Base-by-base conservation (phyloP, 2,888 invertebrate genomes). In the Pomacea canaliculata region DNA sequence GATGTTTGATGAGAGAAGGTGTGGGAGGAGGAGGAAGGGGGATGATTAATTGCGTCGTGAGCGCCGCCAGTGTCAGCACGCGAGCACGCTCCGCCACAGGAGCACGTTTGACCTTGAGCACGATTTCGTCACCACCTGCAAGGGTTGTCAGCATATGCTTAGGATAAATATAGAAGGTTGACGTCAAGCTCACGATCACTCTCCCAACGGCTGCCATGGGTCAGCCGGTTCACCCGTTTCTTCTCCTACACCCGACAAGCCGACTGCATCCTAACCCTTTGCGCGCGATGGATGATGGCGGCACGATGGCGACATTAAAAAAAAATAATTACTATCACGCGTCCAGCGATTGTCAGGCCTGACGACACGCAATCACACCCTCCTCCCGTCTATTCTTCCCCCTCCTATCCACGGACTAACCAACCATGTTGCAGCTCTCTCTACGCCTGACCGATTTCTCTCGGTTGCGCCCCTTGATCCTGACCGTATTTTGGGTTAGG, bases 401-500 rank as follows among this genome's bases (percentile, higher is more conserved):
- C 37, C 37, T n/a, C 3, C 37, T 5, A 37, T 37, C 37, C 37
- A 37, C 4, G 4, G 37, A 37, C 37, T 5, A 37, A 37, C 37
- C 37, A 63, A 63, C 65, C 65, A 12, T 27, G 10, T 51, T 56
- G 67, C 65, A 48, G 51, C 60, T 73, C 37, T 16, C 60, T 73
- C 37, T 16, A 73, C 62, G 67, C 68, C 48, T 73, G 73, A 73
- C 73, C 73, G 73, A 73, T 62, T 73, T 73, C n/a, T 73, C n/a
- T 19, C 49, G 56, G 67, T 73, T 73, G 23, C 37, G 65, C 67
- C 73, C 73, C 73, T 73, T 73, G 73, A 66, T 48, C 66, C 51
- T 59, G 73, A 73, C 73, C 73, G 73, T 73, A 73, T 73, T 73
- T 73, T 49, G 56, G 56, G 12, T 23, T 16, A 10, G 63, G 63